Percentiles rank a stretch among this genome's conserved stretches.
phyloP scores from a whole-genome alignment of 2,113 vertebrate genomes.

The Carlito syrichta region DNA sequence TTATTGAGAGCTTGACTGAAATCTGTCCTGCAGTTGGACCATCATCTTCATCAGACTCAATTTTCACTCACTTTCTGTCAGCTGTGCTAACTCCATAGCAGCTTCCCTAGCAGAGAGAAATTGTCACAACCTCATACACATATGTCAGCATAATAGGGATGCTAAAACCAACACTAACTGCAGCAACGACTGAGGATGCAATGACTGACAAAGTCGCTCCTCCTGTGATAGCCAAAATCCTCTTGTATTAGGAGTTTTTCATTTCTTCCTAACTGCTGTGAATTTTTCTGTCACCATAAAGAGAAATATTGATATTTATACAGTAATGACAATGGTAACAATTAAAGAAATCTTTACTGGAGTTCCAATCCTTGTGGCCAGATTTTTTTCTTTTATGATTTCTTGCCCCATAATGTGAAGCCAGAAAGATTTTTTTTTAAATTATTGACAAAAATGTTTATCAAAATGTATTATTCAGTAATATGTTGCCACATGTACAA shows the following conservation, averaged over 20 bases:
- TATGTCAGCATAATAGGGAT: constrained; percentile 97
- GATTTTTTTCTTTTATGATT: constrained; percentile 97
- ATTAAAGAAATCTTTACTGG: constrained; percentile 95
- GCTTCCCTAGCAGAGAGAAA: constrained; percentile 93
- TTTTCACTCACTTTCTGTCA: constrained; percentile 92
- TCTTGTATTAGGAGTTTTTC: constrained; percentile 92
- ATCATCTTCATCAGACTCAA: constrained; percentile 96
- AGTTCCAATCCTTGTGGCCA: constrained; percentile 95
- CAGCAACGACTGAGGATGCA: constrained; percentile 94
- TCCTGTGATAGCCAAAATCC: constrained; percentile 95
- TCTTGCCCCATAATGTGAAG: constrained; percentile 97
- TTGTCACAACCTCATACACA: constrained; percentile 93
- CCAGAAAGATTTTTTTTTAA: constrained; percentile 75
- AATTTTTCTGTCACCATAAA: constrained; percentile 95
- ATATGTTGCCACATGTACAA: constrained; percentile 81
- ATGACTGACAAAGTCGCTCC: constrained; percentile 95
- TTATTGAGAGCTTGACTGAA: constrained; percentile 94
- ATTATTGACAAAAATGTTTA: constrained; percentile 81
- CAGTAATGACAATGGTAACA: constrained; percentile 94
- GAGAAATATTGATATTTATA: constrained; percentile 96
- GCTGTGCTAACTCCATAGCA: constrained; percentile 95
- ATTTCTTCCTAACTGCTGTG: constrained; percentile 94
- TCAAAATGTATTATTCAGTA: constrained; percentile 78
- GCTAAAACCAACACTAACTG: constrained; percentile 94
- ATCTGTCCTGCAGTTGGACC: constrained; percentile 95